Conservation (phyloP, 2,888 invertebrate species). For the Monochamus alternatus region DNA sequence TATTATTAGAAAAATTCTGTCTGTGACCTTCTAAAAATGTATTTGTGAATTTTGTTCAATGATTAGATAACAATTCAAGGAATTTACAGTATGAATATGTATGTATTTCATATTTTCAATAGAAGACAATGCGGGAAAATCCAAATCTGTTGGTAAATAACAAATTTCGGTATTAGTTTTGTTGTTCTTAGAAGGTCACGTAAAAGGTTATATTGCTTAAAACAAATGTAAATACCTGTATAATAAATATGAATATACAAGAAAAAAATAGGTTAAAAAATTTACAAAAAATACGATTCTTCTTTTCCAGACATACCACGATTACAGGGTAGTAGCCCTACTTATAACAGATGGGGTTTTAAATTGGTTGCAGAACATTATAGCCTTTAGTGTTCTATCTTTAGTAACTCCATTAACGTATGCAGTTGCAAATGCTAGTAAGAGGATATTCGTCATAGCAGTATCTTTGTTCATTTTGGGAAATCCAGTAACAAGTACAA, state of each 20-base stretch:
- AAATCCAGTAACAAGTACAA: slow-evolving; percentile 92
- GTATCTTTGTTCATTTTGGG: slow-evolving; percentile 89
- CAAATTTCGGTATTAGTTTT: too few species aligned
- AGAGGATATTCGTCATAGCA: slow-evolving; percentile 92
- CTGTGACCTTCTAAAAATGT: too few species aligned
- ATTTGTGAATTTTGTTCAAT: too few species aligned
- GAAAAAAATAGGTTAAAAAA: neutral
- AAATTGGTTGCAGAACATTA: slow-evolving; percentile 95
- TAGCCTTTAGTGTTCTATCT: slow-evolving; percentile 94
- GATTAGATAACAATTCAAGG: too few species aligned
- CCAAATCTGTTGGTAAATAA: too few species aligned
- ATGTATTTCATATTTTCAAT: too few species aligned
- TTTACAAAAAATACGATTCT: slow-evolving; percentile 1
- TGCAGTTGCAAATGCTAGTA: slow-evolving; percentile 96
- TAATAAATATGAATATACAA: neutral
- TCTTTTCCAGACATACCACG: slow-evolving; percentile 71
- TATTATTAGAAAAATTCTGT: too few species aligned
- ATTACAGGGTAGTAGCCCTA: slow-evolving; percentile 75
- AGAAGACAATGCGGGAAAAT: too few species aligned
- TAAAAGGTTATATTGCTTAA: neutral
- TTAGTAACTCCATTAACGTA: slow-evolving; percentile 95
- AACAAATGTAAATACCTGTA: neutral
- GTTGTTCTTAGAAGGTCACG: too few species aligned
- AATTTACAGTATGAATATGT: too few species aligned
- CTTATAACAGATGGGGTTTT: slow-evolving; percentile 87